These are phyloP conservation scores for Tenthredo amoena DNA, from an alignment of 2,888 invertebrate genomes.

Conservation along the genomic window DNA sequence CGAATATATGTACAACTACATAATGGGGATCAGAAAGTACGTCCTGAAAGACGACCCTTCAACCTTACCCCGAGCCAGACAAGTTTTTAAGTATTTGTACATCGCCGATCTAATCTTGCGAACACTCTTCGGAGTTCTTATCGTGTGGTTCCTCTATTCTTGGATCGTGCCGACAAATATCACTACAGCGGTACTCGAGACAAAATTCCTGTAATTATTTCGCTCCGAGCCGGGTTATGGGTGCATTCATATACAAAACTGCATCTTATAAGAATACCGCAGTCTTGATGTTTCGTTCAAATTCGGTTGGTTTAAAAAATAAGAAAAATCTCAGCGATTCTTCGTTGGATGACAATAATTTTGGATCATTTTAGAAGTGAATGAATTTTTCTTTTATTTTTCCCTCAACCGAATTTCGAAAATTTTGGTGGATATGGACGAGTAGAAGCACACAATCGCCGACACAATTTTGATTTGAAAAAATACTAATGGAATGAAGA, in stretches of 20 bases:
- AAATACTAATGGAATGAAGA: background rate
- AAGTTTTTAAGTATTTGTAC: slow-evolving; percentile 78
- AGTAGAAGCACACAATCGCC: background rate
- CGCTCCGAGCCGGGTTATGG: background rate
- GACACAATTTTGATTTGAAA: background rate
- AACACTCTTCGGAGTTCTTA: slow-evolving; percentile 60
- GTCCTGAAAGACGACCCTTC: slow-evolving; percentile 91
- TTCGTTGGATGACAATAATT: background rate
- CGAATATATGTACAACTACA: slow-evolving; percentile 84
- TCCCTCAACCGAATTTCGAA: background rate
- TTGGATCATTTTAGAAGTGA: background rate
- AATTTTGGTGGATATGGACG: background rate
- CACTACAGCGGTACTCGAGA: slow-evolving; percentile 56
- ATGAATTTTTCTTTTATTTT: background rate
- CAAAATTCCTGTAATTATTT: slow-evolving; percentile 53
- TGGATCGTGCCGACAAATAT: slow-evolving; percentile 56
- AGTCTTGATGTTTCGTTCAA: background rate
- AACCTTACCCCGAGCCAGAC: slow-evolving; percentile 87
- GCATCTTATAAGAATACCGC: background rate
- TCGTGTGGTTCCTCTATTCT: slow-evolving; percentile 69
- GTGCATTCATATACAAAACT: background rate
- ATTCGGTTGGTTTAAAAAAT: background rate
- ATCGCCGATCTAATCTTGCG: slow-evolving; percentile 66
- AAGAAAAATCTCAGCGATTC: background rate
- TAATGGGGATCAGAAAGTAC: slow-evolving; percentile 91